phyloP scores from a whole-genome alignment of 2,113 vertebrate genomes.

The Epinephelus lanceolatus region DNA sequence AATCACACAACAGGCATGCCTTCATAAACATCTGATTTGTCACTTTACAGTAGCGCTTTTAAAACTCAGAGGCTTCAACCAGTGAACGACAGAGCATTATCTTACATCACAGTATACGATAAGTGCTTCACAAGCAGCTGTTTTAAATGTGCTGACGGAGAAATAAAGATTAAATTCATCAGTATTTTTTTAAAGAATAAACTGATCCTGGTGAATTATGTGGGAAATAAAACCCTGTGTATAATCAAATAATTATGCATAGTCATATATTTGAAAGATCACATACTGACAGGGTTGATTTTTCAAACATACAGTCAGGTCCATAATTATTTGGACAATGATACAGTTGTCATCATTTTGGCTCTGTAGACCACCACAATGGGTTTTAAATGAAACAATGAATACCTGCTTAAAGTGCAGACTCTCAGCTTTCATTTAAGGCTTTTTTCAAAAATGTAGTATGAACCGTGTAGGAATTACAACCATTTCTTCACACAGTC shows the following conservation, averaged over 20 bases:
- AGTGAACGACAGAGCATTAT: constrained; percentile 13
- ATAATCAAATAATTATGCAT: not conserved
- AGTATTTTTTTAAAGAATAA: constrained; percentile 6
- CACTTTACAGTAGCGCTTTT: constrained; percentile 23
- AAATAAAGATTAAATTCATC: not conserved
- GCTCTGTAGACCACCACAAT: too few species aligned
- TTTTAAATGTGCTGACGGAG: constrained; percentile 5
- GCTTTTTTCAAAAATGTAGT: too few species aligned
- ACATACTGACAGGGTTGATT: not conserved
- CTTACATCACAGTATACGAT: constrained; percentile 18
- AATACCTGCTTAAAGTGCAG: too few species aligned
- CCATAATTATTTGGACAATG: too few species aligned
- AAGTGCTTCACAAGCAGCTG: constrained; percentile 7
- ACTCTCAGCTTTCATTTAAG: too few species aligned
- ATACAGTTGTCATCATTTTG: too few species aligned
- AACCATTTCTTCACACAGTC: too few species aligned
- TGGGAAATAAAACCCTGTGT: not conserved
- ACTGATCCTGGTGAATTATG: not conserved
- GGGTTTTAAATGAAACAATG: too few species aligned
- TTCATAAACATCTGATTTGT: constrained; percentile 7
- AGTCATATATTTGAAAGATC: not conserved
- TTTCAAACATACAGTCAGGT: constrained; percentile 2
- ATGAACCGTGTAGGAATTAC: too few species aligned
- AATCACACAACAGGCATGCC: constrained; percentile 14
- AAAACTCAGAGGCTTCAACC: constrained; percentile 24